Percentiles rank a stretch among this genome's conserved stretches.
phyloP scores from a whole-genome alignment of 2,113 vertebrate genomes.

The Platichthys flesus region DNA sequence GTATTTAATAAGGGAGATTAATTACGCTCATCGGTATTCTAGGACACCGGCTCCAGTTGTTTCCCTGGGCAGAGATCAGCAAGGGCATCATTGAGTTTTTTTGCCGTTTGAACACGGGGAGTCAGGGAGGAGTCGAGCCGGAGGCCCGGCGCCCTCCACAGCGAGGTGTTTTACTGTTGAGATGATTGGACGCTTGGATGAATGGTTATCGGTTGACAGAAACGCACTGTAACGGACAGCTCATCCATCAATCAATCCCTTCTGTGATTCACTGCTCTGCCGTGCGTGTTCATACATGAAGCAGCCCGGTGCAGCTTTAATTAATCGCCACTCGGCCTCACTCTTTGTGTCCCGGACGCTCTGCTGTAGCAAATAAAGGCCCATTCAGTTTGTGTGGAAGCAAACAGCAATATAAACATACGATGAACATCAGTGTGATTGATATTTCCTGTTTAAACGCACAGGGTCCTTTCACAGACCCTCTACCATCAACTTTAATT shows the following conservation, averaged over 20 bases:
- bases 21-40: conserved; percentile 82
- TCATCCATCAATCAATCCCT: conserved; percentile 45
- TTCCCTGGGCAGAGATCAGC: conserved; percentile 60
- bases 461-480: conserved; percentile 45
- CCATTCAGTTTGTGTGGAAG: conserved; percentile 41
- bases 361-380: conserved; percentile 23
- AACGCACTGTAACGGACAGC: conserved; percentile 20
- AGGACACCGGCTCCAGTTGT: conserved; percentile 67
- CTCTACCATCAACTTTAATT: conserved; percentile 56
- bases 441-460: conserved; percentile 57
- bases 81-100: conserved; percentile 52
- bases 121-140: conserved; percentile 26
- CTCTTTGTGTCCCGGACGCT: conserved; percentile 14
- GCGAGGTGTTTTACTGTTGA: not conserved
- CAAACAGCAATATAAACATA: conserved; percentile 56
- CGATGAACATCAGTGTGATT: conserved; percentile 62
- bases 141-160: conserved; percentile 3
- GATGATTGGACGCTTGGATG: conserved; percentile 2
- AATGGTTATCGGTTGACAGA: conserved; percentile 24
- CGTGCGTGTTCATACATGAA: conserved; percentile 27
- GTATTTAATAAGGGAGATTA: conserved; percentile 79
- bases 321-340: conserved; percentile 34
- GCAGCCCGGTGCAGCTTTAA: conserved; percentile 28
- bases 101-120: conserved; percentile 10
- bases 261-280: conserved; percentile 23